phyloP scores from a whole-genome alignment of 35 echinoderm and acorn worm species.

The Hemicentrotus pulcherrimus region DNA sequence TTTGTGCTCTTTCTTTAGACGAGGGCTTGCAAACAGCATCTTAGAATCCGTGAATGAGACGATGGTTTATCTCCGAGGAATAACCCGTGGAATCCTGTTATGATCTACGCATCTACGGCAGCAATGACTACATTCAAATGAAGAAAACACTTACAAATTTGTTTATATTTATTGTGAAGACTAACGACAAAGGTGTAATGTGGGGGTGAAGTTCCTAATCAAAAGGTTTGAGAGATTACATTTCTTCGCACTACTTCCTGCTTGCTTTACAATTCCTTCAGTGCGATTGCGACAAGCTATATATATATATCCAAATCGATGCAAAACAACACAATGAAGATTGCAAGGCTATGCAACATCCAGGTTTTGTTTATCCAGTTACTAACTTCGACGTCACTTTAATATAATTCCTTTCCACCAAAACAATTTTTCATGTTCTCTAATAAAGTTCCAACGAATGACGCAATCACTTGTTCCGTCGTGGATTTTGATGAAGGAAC shows the following conservation, averaged over 20 bases:
- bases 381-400: background rate
- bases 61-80: background rate
- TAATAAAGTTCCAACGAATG: background rate
- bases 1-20: background rate
- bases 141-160: no score
- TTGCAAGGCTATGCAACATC: background rate
- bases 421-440: background rate
- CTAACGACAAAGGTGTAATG: no score
- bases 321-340: background rate
- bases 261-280: background rate
- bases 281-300: background rate
- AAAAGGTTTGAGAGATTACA: background rate
- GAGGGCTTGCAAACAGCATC: background rate
- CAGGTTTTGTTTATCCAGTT: background rate
- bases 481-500: background rate
- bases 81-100: background rate
- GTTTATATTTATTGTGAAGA: no score
- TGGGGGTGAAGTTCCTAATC: background rate
- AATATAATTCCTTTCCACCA: background rate
- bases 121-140: background rate
- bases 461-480: background rate
- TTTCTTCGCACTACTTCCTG: background rate
- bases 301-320: background rate
- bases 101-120: background rate
- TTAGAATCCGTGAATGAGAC: background rate